Evolutionary conservation across 1,140 invertebrate species (phyloP).

Genomic region (Trachymyrmex septentrionalis): DNA sequence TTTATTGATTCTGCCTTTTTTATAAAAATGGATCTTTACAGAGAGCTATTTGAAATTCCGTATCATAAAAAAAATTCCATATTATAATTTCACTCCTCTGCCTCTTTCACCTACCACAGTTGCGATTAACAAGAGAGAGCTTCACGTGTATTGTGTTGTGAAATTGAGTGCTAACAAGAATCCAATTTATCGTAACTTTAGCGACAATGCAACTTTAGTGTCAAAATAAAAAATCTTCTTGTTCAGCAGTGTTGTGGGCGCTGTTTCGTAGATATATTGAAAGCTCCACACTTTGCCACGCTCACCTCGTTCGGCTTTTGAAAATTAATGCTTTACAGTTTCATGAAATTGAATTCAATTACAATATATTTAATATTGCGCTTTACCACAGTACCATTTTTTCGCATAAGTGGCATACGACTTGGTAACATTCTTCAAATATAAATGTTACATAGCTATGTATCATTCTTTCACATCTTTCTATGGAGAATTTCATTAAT

Average conservation of each 20-base stretch:
- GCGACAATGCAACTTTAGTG: conserved; percentile 29
- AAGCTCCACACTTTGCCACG: not conserved
- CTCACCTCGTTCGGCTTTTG: conserved; percentile 2
- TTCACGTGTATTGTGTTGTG: conserved; percentile 11
- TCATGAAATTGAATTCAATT: conserved; percentile 38
- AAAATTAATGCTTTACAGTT: conserved; percentile 35
- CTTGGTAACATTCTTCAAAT: not conserved
- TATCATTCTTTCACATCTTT: conserved; percentile 13
- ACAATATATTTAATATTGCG: not conserved
- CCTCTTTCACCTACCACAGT: not conserved
- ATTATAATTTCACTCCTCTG: not conserved
- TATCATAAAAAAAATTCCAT: not conserved
- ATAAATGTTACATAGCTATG: not conserved
- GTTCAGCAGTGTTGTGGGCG: not conserved
- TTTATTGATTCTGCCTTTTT: not conserved
- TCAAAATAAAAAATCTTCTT: conserved; percentile 28
- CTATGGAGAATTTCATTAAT: conserved; percentile 25
- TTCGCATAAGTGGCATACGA: not conserved
- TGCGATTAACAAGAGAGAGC: conserved; percentile 26
- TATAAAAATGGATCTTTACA: not conserved
- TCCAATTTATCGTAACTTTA: conserved; percentile 50
- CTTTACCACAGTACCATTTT: not conserved
- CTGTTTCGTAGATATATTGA: conserved; percentile 17
- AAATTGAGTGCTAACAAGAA: conserved; percentile 43
- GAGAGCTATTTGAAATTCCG: not conserved